Evolutionary conservation across 1,140 invertebrate genomes (phyloP).

Genomic region (Pectinophora gossypiella): DNA sequence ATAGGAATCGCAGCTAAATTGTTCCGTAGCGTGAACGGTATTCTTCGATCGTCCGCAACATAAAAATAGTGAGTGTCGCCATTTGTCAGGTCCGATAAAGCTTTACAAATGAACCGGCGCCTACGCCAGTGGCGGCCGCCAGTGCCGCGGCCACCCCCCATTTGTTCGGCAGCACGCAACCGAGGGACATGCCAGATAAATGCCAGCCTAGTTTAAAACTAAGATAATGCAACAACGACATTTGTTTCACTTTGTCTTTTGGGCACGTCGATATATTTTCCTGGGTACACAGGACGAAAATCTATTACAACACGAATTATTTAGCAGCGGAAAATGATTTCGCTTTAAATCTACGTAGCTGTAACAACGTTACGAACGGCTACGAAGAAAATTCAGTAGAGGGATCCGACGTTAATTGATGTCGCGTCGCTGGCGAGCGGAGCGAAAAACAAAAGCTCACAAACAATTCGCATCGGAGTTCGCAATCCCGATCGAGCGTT

Average conservation of each 20-base stretch:
- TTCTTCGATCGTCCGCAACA: constrained; percentile 41
- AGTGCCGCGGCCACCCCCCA: constrained; percentile 37
- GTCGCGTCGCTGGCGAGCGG: constrained; percentile 61
- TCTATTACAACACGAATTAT: constrained; percentile 19
- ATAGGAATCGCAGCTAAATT: constrained; percentile 22
- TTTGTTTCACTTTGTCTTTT: constrained; percentile 17
- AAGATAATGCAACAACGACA: constrained; percentile 29
- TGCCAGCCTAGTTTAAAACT: constrained; percentile 28
- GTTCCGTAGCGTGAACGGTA: constrained; percentile 23
- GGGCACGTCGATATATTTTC: background rate
- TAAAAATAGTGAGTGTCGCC: constrained; percentile 56
- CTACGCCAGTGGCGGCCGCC: constrained; percentile 34
- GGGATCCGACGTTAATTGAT: constrained; percentile 70
- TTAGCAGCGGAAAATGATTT: constrained; percentile 35
- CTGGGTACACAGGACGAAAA: background rate
- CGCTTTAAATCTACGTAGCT: constrained; percentile 50
- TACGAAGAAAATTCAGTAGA: constrained; percentile 63
- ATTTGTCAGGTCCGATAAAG: constrained; percentile 62
- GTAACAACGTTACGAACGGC: constrained; percentile 46
- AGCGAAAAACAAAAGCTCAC: constrained; percentile 72
- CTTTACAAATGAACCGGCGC: constrained; percentile 58
- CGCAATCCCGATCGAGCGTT: constrained; percentile 71
- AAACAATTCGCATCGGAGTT: constrained; percentile 73
- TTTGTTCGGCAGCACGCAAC: constrained; percentile 52
- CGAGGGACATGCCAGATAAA: constrained; percentile 45